Conservation (phyloP, 2,113 vertebrate species). For the Coreoperca whiteheadi region DNA sequence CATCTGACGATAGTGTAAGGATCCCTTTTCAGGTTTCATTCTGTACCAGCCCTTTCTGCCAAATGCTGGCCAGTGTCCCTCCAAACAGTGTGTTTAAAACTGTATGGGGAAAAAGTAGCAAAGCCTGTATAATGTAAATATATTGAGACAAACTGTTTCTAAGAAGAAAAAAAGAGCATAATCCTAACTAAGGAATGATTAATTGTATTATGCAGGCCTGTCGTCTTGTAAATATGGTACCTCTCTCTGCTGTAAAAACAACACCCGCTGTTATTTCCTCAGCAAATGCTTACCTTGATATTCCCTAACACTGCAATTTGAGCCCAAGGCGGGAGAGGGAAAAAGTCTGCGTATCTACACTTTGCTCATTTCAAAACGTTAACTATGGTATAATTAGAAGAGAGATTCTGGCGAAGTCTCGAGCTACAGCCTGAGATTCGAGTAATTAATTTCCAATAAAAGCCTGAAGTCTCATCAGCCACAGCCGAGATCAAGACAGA, state of each 20-base stretch:
- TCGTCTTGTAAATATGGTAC: conserved; percentile 43
- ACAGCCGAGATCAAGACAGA: conserved; percentile 45
- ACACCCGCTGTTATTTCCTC: conserved; percentile 67
- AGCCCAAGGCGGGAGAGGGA: conserved; percentile 38
- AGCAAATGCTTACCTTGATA: conserved; percentile 72
- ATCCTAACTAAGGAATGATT: conserved; percentile 27
- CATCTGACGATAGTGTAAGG: conserved; percentile 69
- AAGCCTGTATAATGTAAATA: not conserved
- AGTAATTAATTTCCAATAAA: conserved; percentile 74
- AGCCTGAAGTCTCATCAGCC: conserved; percentile 42
- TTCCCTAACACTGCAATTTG: conserved; percentile 70
- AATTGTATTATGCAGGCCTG: conserved; percentile 13
- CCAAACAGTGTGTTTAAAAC: conserved; percentile 1
- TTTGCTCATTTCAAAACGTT: conserved; percentile 60
- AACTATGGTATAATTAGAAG: conserved; percentile 25
- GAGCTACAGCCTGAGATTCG: conserved; percentile 42
- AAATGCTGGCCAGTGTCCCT: conserved; percentile 15
- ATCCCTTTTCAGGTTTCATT: conserved; percentile 63
- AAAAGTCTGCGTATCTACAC: conserved; percentile 34
- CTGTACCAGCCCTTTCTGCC: conserved; percentile 14
- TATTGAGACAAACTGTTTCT: conserved; percentile 17
- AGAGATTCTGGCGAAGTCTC: conserved; percentile 42
- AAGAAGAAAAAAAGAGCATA: not conserved
- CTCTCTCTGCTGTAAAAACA: conserved; percentile 63
- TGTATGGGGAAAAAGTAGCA: conserved; percentile 6